A percentile compares a stretch with the other conserved stretches of the same genome.
phyloP scores from a whole-genome alignment of 1,140 invertebrate genomes.

The Cotesia vestalis region DNA sequence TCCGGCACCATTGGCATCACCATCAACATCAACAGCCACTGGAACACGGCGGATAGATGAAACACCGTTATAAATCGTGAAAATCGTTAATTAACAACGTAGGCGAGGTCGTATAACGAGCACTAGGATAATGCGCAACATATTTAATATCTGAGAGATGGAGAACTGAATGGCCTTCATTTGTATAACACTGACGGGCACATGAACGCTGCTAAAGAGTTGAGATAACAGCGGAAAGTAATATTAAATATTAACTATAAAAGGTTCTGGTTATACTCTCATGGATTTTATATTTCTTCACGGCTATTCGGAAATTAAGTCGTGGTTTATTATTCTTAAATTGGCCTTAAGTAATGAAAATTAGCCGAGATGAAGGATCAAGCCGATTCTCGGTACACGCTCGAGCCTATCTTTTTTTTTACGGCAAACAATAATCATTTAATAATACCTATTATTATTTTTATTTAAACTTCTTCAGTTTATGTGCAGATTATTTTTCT shows the following conservation, averaged over 20 bases:
- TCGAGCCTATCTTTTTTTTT: neutral
- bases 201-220: slow-evolving; percentile 23
- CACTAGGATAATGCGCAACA: slow-evolving; percentile 28
- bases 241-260: no score
- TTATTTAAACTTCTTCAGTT: neutral
- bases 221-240: slow-evolving; percentile 17
- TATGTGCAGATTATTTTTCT: neutral
- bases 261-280: neutral
- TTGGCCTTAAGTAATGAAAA: slow-evolving; percentile 7
- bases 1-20: neutral
- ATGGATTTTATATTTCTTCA: neutral
- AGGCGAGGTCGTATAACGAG: slow-evolving; percentile 34
- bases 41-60: neutral
- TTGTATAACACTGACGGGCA: slow-evolving; percentile 26
- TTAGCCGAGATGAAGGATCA: neutral
- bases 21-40: neutral
- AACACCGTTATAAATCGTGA: slow-evolving; percentile 39
- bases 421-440: neutral
- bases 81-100: slow-evolving; percentile 42
- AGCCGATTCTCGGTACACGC: no score
- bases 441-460: no score
- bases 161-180: slow-evolving; percentile 39
- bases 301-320: slow-evolving; percentile 1
- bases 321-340: neutral
- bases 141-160: slow-evolving; percentile 16